phyloP scores from a whole-genome alignment of 2,888 invertebrate species.

The Tenthredo notha region DNA sequence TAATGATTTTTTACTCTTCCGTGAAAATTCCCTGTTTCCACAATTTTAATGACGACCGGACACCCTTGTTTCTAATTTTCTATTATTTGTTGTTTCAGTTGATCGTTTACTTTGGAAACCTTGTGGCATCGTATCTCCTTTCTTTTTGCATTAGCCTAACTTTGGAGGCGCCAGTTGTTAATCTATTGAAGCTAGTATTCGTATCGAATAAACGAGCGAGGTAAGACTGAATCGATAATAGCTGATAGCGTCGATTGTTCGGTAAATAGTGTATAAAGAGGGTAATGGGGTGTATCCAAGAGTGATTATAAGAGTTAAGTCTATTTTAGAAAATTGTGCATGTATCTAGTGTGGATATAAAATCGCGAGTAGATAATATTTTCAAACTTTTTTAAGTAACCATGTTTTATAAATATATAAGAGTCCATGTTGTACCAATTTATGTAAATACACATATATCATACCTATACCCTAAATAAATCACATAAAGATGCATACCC shows the following conservation, averaged over 20 bases:
- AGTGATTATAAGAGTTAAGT: conserved; percentile 14
- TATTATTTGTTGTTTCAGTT: conserved; percentile 78
- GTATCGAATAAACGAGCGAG: conserved; percentile 77
- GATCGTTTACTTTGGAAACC: conserved; percentile 87
- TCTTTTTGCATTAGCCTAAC: conserved; percentile 89
- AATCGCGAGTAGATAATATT: neutral
- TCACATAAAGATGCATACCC: neutral
- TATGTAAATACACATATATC: conserved; percentile 24
- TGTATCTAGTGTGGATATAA: neutral
- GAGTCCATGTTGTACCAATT: conserved; percentile 15
- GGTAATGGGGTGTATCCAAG: neutral
- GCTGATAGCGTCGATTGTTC: neutral
- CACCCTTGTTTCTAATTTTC: neutral
- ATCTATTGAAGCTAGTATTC: conserved; percentile 86
- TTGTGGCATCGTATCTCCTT: conserved; percentile 87
- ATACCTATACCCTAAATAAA: conserved; percentile 5
- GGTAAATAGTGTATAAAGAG: conserved; percentile 27
- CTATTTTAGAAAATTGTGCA: neutral
- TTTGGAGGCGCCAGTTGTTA: conserved; percentile 91
- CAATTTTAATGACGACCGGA: no score
- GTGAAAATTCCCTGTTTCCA: no score
- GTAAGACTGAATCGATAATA: conserved; percentile 61
- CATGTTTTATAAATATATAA: neutral
- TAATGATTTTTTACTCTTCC: no score
- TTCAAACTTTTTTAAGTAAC: conserved; percentile 13